Percentiles rank a stretch among this genome's conserved stretches.
Evolutionary conservation across 2,888 invertebrate genomes (phyloP).

Genomic region (Drosophila kanekoi): DNA sequence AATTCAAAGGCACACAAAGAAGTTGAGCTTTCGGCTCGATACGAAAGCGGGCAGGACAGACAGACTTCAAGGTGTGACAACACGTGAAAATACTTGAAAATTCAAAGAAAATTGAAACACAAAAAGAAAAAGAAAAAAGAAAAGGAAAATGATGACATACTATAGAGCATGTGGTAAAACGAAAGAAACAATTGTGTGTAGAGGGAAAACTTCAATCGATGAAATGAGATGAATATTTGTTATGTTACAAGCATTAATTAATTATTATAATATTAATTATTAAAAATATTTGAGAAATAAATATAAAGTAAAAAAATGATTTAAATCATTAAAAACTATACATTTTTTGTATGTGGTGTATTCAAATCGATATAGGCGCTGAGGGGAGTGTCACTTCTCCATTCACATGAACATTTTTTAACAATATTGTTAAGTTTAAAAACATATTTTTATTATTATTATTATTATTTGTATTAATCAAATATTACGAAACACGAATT

Average conservation of each 20-base stretch:
- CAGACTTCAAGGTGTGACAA: conserved; percentile 25
- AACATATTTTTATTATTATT: conserved; percentile 40
- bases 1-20: conserved; percentile 44
- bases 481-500: conserved; percentile 22
- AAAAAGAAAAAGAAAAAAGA: conserved; percentile 16
- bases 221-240: conserved; percentile 76
- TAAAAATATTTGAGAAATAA: conserved; percentile 82
- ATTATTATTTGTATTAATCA: conserved; percentile 41
- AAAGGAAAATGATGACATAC: conserved; percentile 31
- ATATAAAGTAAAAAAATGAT: conserved; percentile 76
- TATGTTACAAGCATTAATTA: conserved; percentile 83
- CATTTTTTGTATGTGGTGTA: conserved; percentile 36
- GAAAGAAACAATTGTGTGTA: conserved; percentile 59
- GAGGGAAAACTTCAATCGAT: conserved; percentile 57
- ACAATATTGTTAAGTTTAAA: conserved; percentile 54
- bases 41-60: conserved; percentile 8
- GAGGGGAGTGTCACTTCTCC: conserved; percentile 13
- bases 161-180: conserved; percentile 53
- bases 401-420: conserved; percentile 19
- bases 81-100: conserved; percentile 30
- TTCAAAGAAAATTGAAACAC: conserved; percentile 9
- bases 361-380: conserved; percentile 32
- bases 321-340: conserved; percentile 72
- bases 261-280: conserved; percentile 82
- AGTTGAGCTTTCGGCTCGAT: conserved; percentile 32